Percentiles rank a stretch among this genome's conserved stretches.
phyloP scores from a whole-genome alignment of 2,797 vertebrate genomes.

The Peromyscus nudipes region DNA sequence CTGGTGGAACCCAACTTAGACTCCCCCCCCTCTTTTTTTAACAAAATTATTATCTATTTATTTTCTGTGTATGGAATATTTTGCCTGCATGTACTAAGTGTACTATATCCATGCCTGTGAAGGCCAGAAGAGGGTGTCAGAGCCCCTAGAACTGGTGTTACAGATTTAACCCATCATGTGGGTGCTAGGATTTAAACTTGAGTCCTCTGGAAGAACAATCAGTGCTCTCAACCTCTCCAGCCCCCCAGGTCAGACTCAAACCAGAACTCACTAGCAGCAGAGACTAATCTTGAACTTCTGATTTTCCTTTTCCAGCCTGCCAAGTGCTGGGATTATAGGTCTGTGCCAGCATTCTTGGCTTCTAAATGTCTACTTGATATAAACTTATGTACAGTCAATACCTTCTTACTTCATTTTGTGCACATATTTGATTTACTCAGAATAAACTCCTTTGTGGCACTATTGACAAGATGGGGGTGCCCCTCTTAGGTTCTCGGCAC shows the following conservation, averaged over 20 bases:
- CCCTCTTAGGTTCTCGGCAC: not conserved
- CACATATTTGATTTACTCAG: conserved; percentile 23
- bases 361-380: not conserved
- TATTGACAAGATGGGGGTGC: not conserved
- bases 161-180: not conserved
- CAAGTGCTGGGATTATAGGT: not conserved
- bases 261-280: not conserved
- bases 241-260: not conserved
- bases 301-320: not conserved
- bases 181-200: not conserved
- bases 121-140: not conserved
- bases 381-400: not conserved
- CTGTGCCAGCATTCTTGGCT: not conserved
- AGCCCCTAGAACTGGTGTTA: not conserved
- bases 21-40: not conserved
- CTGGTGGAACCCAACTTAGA: not conserved
- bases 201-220: not conserved
- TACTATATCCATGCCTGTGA: no score
- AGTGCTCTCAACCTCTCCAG: not conserved
- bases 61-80: not conserved
- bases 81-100: not conserved
- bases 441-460: conserved; percentile 18
- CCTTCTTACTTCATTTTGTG: not conserved
- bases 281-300: not conserved
- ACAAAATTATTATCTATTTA: not conserved